These are phyloP conservation scores for Phasianus colchicus DNA, from an alignment of 2,113 vertebrate species.

Conservation along the genomic window DNA sequence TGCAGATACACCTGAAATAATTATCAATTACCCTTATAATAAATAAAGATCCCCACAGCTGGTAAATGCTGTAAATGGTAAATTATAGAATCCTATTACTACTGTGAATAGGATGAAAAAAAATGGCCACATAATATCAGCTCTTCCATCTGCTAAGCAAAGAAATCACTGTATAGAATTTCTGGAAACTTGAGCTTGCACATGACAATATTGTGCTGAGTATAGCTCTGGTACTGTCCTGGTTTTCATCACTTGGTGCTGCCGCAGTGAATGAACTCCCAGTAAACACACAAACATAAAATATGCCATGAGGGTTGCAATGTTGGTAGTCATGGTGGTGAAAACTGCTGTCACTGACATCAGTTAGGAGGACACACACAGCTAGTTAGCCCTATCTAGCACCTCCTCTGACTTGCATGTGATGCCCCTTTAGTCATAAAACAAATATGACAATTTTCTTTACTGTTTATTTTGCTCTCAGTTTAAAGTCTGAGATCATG, in stretches of 20 bases:
- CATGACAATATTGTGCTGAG: background rate
- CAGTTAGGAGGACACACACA: background rate
- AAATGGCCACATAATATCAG: background rate
- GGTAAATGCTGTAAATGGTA: background rate
- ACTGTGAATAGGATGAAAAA: background rate
- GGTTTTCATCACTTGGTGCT: background rate
- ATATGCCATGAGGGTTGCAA: background rate
- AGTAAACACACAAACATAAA: background rate
- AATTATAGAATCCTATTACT: background rate
- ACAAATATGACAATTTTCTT: background rate
- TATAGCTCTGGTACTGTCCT: background rate
- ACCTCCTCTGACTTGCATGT: background rate
- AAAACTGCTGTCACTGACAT: rapidly evolving
- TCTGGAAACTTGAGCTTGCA: background rate
- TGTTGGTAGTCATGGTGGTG: background rate
- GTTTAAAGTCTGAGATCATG: background rate
- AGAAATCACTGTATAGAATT: background rate
- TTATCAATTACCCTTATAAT: background rate
- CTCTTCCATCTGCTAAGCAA: background rate
- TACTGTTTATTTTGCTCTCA: background rate
- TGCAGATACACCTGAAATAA: background rate
- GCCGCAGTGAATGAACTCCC: background rate
- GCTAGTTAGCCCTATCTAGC: background rate
- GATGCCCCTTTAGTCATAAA: background rate
- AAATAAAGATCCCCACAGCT: background rate